Evolutionary conservation across 2,113 vertebrate species (phyloP).

Genomic region (Vicugna pacos): DNA sequence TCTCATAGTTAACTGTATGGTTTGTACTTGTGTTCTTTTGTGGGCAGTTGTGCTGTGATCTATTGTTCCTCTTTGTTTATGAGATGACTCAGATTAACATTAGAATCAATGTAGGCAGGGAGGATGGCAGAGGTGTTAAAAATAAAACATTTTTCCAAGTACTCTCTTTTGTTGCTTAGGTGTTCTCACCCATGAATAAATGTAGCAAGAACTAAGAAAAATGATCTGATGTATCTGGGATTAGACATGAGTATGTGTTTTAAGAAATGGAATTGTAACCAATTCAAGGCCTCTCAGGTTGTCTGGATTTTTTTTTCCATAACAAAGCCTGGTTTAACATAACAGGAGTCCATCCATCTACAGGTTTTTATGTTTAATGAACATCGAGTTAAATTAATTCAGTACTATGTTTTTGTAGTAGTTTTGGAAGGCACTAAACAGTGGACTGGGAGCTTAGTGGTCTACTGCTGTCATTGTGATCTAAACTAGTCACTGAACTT

Average conservation of each 20-base stretch:
- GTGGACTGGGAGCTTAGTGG: accelerated
- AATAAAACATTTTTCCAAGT: background rate
- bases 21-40: constrained; percentile 3
- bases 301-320: background rate
- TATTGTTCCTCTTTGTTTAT: background rate
- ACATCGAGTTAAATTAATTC: background rate
- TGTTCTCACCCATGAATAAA: constrained; percentile 21
- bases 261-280: background rate
- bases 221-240: background rate
- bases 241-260: constrained; percentile 16
- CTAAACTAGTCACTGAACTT: background rate
- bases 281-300: background rate
- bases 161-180: background rate
- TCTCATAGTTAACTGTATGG: background rate
- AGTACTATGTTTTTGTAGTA: background rate
- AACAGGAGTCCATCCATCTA: background rate
- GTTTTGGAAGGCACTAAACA: background rate
- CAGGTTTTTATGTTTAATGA: background rate
- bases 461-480: background rate
- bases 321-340: background rate
- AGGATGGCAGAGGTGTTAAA: background rate
- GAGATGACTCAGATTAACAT: constrained; percentile 13
- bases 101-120: background rate
- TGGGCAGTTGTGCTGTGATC: background rate
- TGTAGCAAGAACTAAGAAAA: background rate